Base-by-base conservation (phyloP, 2,113 vertebrate genomes). In the Ariopsis seemanni region DNA sequence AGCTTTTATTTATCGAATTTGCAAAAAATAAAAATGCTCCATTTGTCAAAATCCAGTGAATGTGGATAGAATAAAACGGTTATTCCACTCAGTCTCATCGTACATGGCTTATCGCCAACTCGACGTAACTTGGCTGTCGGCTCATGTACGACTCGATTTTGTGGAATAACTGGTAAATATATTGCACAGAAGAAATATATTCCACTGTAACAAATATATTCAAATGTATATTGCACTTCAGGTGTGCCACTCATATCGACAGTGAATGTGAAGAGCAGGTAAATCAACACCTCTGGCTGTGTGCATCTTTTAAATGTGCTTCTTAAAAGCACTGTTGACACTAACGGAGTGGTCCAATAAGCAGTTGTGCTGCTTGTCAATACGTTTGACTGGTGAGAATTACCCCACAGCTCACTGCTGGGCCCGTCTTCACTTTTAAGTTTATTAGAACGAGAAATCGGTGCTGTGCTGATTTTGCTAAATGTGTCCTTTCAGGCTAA, bases 301-400 rank as follows among this genome's bases (percentile, higher is more conserved):
- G 57, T 63, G 67, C 5, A 34, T 48, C 80, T 65, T 63, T 57
- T 88, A 67, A 84, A 25, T 9, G 20, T 25, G 82, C 72, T 63
- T 67, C 55, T 79, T 57, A 42, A 79, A 88, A 88, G 52, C 15
- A 14, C 50, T 78, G 79, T 79, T 79, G 82, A 84, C 87, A 69
- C 58, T 78, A 84, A 88, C 79, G 86, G 72, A 88, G 87, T 84
- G 60, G 60, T 48, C 82, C 82, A 86, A 86, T 86, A 87, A 85
- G 79, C 79, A 83, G 17, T 83, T 20, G 22, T 15, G 34, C 55
- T 5, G n/a, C 69, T 69, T 63, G 77, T 80, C 77, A 82, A 88
- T 89, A 84, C 77, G 85, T 85, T 87, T 89, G 85, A 89, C 84
- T 85, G 67, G 60, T 48, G 60, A 79, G 82, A 88, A 88, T 79